Base-by-base conservation (phyloP, 2,797 vertebrate species). In the Champsocephalus esox region DNA sequence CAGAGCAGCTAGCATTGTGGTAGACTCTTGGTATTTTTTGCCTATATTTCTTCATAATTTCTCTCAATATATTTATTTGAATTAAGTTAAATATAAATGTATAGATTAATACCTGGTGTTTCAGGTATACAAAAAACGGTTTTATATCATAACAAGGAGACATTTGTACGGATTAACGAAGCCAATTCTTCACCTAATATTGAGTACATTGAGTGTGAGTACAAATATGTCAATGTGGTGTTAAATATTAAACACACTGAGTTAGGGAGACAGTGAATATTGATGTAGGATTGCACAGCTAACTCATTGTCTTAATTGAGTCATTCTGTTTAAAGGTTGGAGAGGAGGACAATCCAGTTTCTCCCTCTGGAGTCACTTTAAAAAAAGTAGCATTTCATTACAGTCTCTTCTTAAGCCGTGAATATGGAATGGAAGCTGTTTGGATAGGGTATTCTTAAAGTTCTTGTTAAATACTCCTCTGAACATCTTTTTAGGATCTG, bases 381-480 rank as follows among this genome's bases (percentile, higher is more conserved):
- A 28, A 46, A 49, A 66, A 68, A 66, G 44, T 19, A 50, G 34
- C 17, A 0, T 65, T 79, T 65, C 52, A 63, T 68, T 75, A 46
- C 56, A 14, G 49, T 12, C 16, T 52, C 57, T 59, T n/a, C 55
- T 52, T 46, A 52, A 76, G 48, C 13, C 50, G 66, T 49, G 44
- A 79, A 63, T 7, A 60, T 32, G 59, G 69, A 79, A 67, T 66
- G 68, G 69, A 75, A 83, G 44, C 85, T 75, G 81, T 75, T 84
- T 66, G 55, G 59, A 81, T 56, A 28, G 17, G 34, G 66, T 34
- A 66, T 38, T 19, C 38, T 72, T 79, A 61, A 84, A 82, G 55
- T 65, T 61, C 73, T 73, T 69, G 67, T 80, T 79, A 82, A 88
- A 79, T 63, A 63, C 71, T 83, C 57, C 63, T 84, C 86, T 81